Conservation (phyloP, 2,888 invertebrate species). For the Ernsta delagoae region DNA sequence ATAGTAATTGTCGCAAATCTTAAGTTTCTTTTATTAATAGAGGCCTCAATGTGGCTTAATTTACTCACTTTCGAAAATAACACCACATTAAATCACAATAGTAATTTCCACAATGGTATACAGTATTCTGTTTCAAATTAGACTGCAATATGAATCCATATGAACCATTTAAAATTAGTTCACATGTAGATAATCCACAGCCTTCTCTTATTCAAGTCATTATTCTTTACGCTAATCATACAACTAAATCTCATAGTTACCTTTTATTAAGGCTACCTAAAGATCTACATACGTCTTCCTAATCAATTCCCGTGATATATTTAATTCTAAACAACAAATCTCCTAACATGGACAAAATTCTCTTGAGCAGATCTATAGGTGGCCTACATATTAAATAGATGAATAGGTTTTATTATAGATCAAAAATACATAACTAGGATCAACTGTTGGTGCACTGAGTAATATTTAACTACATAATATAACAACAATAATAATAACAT, state of each 20-base stretch:
- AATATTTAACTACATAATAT: neutral
- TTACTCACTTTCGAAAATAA: no score
- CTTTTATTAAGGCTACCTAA: constrained; percentile 2
- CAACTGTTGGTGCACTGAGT: constrained; percentile 1
- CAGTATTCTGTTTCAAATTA: constrained; percentile 13
- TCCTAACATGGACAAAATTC: neutral
- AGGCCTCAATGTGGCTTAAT: no score
- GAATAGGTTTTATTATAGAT: neutral
- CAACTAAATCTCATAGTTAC: neutral
- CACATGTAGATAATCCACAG: constrained; percentile 6
- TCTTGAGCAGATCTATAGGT: neutral
- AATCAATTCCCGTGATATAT: constrained; percentile 3
- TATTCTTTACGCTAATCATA: neutral
- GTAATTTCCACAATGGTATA: constrained; percentile 15
- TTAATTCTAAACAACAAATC: constrained; percentile 5
- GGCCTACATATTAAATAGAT: neutral
- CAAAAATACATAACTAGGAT: neutral
- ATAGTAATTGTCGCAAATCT: no score
- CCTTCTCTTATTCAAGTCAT: neutral
- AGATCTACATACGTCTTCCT: constrained; percentile 3
- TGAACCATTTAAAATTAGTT: no score
- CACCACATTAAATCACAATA: constrained; percentile 3
- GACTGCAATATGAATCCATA: no score
- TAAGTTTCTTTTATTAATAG: no score
- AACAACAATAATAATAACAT: constrained; percentile 18